Percentiles rank a stretch among this genome's conserved stretches.
Evolutionary conservation across 2,797 vertebrate genomes (phyloP).

Genomic region (Rhabdophis nuchalis): DNA sequence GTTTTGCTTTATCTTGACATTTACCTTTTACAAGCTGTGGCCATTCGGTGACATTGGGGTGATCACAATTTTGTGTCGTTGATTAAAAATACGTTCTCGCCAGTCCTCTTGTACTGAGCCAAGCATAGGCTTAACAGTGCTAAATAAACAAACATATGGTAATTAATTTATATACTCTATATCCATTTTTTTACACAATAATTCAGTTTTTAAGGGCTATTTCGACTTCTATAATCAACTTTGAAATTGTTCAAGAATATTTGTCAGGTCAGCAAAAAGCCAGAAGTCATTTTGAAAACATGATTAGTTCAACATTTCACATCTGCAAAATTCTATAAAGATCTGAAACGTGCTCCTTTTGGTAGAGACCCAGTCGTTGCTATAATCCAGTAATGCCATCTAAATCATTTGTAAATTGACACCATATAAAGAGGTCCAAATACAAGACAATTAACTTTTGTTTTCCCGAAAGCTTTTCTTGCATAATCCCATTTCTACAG

Average conservation of each 20-base stretch:
- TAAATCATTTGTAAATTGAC: not conserved
- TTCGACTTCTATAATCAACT: not conserved
- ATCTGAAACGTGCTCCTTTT: not conserved
- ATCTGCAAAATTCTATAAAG: not conserved
- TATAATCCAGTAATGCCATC: not conserved
- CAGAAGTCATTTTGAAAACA: not conserved
- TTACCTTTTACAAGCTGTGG: conserved; percentile 83
- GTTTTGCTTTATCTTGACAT: not conserved
- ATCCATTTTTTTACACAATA: not conserved
- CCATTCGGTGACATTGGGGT: conserved; percentile 81
- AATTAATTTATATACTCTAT: conserved; percentile 45
- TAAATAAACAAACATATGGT: conserved; percentile 67
- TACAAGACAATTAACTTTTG: not conserved
- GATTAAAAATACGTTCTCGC: conserved; percentile 71
- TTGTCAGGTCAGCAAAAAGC: not conserved
- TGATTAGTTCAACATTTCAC: not conserved
- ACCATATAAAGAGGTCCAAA: not conserved
- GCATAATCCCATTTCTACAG: not conserved
- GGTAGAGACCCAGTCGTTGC: not conserved
- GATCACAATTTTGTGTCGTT: conserved; percentile 77
- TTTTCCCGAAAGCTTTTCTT: not conserved
- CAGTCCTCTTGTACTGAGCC: conserved; percentile 69
- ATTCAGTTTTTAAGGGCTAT: not conserved
- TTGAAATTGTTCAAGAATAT: not conserved
- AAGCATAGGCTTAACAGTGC: conserved; percentile 72